Percentiles rank a stretch among this genome's conserved stretches.
Evolutionary conservation across 2,797 vertebrate genomes (phyloP).

Genomic region (Adelosebastes latens): DNA sequence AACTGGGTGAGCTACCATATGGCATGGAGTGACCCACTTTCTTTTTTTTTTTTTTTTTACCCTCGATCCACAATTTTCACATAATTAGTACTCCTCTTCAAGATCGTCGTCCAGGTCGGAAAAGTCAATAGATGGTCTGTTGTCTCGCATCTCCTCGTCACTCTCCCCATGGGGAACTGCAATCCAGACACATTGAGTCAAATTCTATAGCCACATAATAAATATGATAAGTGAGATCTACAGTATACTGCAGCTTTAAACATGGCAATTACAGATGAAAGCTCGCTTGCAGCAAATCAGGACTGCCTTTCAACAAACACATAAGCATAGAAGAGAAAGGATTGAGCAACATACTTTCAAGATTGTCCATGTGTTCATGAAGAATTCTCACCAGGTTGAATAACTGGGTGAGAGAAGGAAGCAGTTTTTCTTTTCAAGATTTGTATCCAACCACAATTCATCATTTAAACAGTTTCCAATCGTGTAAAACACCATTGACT

Average conservation of each 20-base stretch:
- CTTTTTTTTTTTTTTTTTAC: neutral
- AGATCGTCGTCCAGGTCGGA: conserved; percentile 84
- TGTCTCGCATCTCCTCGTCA: conserved; percentile 84
- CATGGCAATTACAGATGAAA: neutral
- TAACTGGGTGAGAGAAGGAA: conserved; percentile 91
- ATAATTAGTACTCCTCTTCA: conserved; percentile 75
- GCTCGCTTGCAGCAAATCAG: neutral
- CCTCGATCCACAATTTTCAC: neutral
- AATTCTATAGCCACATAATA: neutral
- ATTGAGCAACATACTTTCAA: conserved; percentile 92
- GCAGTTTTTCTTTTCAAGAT: conserved; percentile 41
- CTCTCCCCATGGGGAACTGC: conserved; percentile 91
- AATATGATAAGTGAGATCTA: neutral
- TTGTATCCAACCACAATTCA: conserved; percentile 12
- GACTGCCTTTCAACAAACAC: neutral
- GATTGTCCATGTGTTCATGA: conserved; percentile 99
- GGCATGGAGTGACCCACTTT: conserved; percentile 15
- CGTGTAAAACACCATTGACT: neutral
- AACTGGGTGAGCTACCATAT: conserved; percentile 32
- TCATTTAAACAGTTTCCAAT: neutral
- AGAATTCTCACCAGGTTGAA: conserved; percentile 99
- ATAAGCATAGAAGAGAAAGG: conserved; percentile 16
- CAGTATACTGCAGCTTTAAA: neutral
- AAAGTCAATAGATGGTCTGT: conserved; percentile 84
- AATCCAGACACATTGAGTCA: conserved; percentile 42